Conservation (phyloP, 2,113 vertebrate species). For the Chitala chitala region DNA sequence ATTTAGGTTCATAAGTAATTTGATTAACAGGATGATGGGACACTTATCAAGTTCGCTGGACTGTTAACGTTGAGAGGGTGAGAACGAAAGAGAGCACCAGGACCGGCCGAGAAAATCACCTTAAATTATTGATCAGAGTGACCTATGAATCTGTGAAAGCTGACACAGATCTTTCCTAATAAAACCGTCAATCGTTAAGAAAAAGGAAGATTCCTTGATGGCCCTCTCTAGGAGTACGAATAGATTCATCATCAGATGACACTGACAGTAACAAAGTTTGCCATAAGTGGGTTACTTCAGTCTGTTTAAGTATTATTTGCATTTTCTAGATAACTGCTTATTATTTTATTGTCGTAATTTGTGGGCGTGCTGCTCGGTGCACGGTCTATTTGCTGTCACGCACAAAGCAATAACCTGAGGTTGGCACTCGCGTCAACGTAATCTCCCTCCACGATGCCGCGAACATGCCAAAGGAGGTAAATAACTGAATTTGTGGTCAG, state of each 20-base stretch:
- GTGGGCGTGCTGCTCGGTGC: neutral
- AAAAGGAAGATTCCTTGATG: neutral
- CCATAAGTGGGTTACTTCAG: neutral
- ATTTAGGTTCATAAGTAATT: slow-evolving; percentile 92
- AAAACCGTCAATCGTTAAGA: slow-evolving; percentile 38
- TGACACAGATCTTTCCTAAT: slow-evolving; percentile 62
- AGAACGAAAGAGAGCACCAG: slow-evolving; percentile 64
- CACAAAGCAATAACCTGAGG: neutral
- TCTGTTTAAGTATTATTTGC: neutral
- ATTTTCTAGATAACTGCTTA: neutral
- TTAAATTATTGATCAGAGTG: slow-evolving; percentile 86
- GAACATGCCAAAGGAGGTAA: neutral
- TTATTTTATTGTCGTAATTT: neutral
- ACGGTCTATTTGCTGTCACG: neutral
- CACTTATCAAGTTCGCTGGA: slow-evolving; percentile 93
- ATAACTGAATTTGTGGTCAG: neutral
- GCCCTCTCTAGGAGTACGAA: slow-evolving; percentile 24
- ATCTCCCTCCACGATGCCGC: neutral
- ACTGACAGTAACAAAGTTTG: neutral
- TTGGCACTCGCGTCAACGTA: neutral
- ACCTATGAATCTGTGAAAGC: slow-evolving; percentile 89
- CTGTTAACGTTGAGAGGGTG: slow-evolving; percentile 72
- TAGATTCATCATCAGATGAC: neutral
- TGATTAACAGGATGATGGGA: slow-evolving; percentile 89
- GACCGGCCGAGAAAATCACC: slow-evolving; percentile 61